Evolutionary conservation across 1,140 invertebrate genomes (phyloP).

Genomic region (Ceratina japonica): DNA sequence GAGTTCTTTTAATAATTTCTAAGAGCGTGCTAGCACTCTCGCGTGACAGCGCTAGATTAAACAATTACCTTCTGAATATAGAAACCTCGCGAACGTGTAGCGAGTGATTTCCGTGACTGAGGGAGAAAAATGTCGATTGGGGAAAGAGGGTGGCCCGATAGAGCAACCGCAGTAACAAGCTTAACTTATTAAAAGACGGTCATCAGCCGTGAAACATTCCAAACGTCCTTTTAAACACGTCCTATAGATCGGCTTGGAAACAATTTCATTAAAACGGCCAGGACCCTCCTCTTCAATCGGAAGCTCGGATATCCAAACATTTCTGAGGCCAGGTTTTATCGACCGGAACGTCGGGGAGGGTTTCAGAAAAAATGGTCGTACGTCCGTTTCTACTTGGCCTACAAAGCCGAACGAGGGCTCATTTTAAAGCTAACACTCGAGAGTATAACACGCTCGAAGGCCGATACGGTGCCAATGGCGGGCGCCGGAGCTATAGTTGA

Average conservation of each 20-base stretch:
- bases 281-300: too few species aligned
- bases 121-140: conserved; percentile 34
- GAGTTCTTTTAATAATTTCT: background rate
- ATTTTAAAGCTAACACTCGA: too few species aligned
- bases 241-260: background rate
- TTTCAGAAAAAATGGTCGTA: background rate
- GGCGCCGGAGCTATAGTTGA: too few species aligned
- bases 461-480: too few species aligned
- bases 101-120: conserved; percentile 26
- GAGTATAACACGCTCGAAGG: background rate
- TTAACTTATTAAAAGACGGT: conserved; percentile 67
- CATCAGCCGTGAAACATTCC: conserved; percentile 61
- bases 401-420: too few species aligned
- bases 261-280: too few species aligned
- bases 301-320: too few species aligned
- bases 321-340: too few species aligned
- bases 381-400: too few species aligned
- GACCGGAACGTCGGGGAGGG: background rate
- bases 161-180: conserved; percentile 12
- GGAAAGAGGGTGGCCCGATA: too few species aligned
- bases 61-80: background rate
- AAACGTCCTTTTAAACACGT: conserved; percentile 51
- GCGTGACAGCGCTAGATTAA: background rate
- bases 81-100: background rate
- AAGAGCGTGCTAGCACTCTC: background rate